A percentile compares a stretch with the other conserved stretches of the same genome.
Evolutionary conservation across 2,797 vertebrate genomes (phyloP).

Genomic region (Graptemys geographica): DNA sequence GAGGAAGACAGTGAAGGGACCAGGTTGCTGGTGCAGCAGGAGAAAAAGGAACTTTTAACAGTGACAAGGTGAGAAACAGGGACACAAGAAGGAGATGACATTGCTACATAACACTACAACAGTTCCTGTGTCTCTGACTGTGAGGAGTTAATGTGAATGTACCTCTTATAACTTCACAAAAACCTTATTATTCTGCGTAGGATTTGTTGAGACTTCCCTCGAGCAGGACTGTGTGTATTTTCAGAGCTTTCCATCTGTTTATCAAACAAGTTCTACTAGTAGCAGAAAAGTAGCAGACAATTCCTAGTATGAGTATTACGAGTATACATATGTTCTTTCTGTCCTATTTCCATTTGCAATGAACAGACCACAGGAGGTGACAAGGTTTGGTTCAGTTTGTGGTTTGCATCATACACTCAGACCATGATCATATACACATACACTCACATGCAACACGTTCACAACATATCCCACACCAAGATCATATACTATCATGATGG

Average conservation of each 20-base stretch:
- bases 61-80: neutral
- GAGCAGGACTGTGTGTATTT: neutral
- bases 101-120: accelerated
- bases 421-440: neutral
- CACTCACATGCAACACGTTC: neutral
- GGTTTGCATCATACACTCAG: neutral
- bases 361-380: neutral
- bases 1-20: accelerated
- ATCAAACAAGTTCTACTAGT: neutral
- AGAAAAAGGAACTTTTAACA: neutral
- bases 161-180: neutral
- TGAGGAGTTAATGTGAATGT: conserved; percentile 10
- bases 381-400: neutral
- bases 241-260: conserved; percentile 38
- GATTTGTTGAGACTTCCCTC: neutral
- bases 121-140: neutral
- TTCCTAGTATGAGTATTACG: neutral
- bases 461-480: neutral
- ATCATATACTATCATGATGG: neutral
- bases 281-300: conserved; percentile 11
- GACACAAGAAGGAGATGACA: neutral
- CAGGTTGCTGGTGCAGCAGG: neutral
- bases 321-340: neutral
- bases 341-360: neutral
- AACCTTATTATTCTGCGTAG: neutral